Base-by-base conservation (phyloP, 2,113 vertebrate genomes). In the Ariopsis seemanni region DNA sequence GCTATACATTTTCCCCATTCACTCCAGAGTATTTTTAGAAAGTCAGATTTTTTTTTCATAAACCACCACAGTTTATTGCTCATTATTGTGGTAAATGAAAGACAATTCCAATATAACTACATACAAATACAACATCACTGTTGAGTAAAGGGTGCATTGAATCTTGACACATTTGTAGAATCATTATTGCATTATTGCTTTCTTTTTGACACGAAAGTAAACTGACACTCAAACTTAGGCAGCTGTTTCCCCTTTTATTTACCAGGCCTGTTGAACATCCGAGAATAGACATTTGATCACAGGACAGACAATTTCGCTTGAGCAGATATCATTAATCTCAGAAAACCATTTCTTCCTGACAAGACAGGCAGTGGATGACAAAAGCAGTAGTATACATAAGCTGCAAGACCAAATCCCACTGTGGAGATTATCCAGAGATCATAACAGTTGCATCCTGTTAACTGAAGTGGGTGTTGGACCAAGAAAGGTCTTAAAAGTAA, bases 391-490 rank as follows among this genome's bases (percentile, higher is more conserved):
- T 58, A 81, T 84, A 88, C 78, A 87, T 85, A 69, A 67, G 84
- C 27, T 80, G 20, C 34, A 67, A 84, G 81, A 82, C 30, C 22
- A 2, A 82, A 75, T 81, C 52, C 55, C 42, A 17, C 81, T 58
- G 62, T 67, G 79, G 42, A 88, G 69, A 55, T 77, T 69, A 89
- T 57, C 67, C 48, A 27, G 86, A 86, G 42, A 79, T 74, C 80
- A 50, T 79, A 87, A 82, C 58, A 78, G 83, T 69, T 85, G 89
- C 69, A 63, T 87, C 82, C 82, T 30, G 72, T 50, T 87, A 87
- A 87, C 74, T 79, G 65, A 83, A 84, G 60, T 62, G 18, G 27
- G 69, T 74, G 81, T 83, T 57, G 83, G 55, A 74, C 60, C 63
- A 77, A 67, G 52, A 30, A 82, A 83, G 52, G 85, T 78, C 80